phyloP scores from a whole-genome alignment of 1,140 invertebrate genomes.

The Vollenhovia emeryi region DNA sequence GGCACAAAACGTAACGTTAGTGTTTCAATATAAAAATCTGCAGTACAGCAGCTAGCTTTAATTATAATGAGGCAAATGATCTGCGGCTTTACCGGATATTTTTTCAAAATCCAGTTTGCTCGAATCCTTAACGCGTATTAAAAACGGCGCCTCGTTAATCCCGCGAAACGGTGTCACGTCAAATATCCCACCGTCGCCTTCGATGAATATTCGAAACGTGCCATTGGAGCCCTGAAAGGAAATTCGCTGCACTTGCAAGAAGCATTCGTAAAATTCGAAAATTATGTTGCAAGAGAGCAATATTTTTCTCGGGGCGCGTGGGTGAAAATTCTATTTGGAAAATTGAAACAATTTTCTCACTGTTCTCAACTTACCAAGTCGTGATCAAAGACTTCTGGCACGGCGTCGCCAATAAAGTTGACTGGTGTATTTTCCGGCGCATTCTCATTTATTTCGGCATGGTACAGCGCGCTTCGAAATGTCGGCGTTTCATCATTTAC shows the following conservation, averaged over 20 bases:
- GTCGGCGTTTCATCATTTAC: constrained; percentile 97
- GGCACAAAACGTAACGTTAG: not conserved
- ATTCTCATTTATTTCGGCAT: constrained; percentile 96
- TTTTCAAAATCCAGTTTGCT: constrained; percentile 94
- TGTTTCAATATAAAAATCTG: not conserved
- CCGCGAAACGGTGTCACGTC: constrained; percentile 95
- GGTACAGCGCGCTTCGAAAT: constrained; percentile 92
- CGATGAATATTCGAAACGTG: constrained; percentile 93
- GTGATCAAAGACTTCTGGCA: constrained; percentile 96
- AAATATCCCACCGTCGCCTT: constrained; percentile 93
- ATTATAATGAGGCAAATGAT: not conserved
- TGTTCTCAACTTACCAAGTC: constrained; percentile 90
- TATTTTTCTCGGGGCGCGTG: not conserved
- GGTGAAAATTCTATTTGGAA: not conserved
- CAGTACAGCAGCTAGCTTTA: not conserved
- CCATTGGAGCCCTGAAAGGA: constrained; percentile 94
- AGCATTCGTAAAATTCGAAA: not conserved
- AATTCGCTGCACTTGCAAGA: constrained; percentile 29
- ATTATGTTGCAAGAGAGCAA: not conserved
- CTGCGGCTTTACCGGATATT: constrained; percentile 83
- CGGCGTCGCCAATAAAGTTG: constrained; percentile 92
- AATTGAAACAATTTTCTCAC: not conserved
- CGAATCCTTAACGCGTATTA: constrained; percentile 95
- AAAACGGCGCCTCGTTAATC: constrained; percentile 96
- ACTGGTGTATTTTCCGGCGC: constrained; percentile 95